Evolutionary conservation across 2,797 vertebrate species (phyloP).

Genomic region (Hephaestus fuliginosus): DNA sequence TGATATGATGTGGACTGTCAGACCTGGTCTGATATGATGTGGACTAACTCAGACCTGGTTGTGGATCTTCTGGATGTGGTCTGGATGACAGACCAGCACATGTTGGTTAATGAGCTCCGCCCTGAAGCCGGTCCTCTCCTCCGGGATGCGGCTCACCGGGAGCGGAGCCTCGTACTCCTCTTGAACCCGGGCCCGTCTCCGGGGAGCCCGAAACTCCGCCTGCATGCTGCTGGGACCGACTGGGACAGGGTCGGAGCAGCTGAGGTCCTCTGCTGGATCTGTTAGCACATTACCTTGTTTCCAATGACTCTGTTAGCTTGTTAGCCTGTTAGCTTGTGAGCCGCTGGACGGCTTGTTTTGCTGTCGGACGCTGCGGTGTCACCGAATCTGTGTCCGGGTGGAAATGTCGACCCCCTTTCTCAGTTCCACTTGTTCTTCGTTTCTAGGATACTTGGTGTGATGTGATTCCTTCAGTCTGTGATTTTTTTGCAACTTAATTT

Average conservation of each 20-base stretch:
- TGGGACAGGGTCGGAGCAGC: rapidly evolving
- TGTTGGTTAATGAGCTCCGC: conserved; percentile 90
- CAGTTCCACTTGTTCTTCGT: no score
- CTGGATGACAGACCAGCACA: conserved; percentile 86
- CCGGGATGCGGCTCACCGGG: conserved; percentile 80
- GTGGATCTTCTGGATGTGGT: conserved; percentile 89
- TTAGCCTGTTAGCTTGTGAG: background rate
- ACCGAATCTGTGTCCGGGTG: conserved; percentile 34
- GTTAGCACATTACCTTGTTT: background rate
- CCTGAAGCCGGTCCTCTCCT: conserved; percentile 72
- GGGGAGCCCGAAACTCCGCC: conserved; percentile 90
- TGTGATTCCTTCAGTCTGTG: no score
- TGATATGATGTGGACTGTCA: background rate
- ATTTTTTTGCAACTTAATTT: no score
- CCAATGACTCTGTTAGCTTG: background rate
- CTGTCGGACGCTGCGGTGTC: conserved; percentile 44
- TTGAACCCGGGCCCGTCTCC: conserved; percentile 87
- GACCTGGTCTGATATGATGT: background rate
- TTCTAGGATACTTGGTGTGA: no score
- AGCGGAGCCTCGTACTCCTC: conserved; percentile 88
- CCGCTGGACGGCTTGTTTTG: conserved; percentile 20
- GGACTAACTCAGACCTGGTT: conserved; percentile 83
- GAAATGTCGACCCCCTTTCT: background rate
- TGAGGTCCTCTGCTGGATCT: background rate
- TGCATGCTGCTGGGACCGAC: conserved; percentile 72